phyloP scores from a whole-genome alignment of 2,113 vertebrate genomes.

The Pterocles gutturalis region DNA sequence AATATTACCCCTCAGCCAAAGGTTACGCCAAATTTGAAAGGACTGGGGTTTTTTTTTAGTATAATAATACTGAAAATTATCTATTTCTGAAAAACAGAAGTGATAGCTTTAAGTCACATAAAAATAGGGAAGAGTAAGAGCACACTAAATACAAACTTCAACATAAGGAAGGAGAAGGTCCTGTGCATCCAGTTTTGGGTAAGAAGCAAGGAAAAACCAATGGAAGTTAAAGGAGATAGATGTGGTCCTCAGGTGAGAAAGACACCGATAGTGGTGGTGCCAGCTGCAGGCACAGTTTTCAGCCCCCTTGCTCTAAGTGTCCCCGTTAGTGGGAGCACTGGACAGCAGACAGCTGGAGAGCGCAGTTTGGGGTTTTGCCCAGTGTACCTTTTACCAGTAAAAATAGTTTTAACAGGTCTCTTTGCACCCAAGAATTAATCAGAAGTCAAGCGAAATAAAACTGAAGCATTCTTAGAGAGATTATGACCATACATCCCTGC shows the following conservation, averaged over 20 bases:
- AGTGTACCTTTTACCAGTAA: not conserved
- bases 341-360: not conserved
- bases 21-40: not conserved
- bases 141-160: not conserved
- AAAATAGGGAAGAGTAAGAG: not conserved
- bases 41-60: not conserved
- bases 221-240: not conserved
- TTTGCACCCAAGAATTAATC: not conserved
- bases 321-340: fast-evolving
- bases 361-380: not conserved
- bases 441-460: not conserved
- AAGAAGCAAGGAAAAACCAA: not conserved
- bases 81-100: not conserved
- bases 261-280: too few relatives aligned
- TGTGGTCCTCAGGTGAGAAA: too few relatives aligned
- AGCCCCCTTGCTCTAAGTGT: not conserved
- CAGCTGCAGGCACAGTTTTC: too few relatives aligned
- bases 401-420: not conserved
- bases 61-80: not conserved
- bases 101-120: not conserved
- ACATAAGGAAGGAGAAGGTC: not conserved
- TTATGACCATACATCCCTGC: not conserved
- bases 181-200: not conserved
- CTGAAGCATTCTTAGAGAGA: not conserved
- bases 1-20: not conserved